Percentiles rank a stretch among this genome's conserved stretches.
These are phyloP conservation scores for Pelecanus crispus DNA, from an alignment of 2,113 vertebrate genomes.

Conservation along the genomic window DNA sequence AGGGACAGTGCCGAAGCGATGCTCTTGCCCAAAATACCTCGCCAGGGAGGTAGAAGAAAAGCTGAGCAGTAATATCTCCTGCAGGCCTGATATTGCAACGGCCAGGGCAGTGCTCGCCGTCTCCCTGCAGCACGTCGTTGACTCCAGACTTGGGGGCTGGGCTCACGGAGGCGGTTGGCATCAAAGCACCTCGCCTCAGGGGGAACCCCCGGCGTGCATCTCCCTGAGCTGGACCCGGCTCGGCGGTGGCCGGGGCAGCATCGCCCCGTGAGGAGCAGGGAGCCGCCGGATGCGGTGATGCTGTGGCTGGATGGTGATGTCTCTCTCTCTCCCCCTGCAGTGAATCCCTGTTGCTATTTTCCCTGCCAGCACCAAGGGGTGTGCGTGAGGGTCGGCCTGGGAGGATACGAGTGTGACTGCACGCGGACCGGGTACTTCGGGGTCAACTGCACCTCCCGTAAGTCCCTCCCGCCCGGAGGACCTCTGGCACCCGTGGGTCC, in stretches of 20 bases:
- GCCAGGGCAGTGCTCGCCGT: not conserved
- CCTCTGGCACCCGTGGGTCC: rapidly evolving
- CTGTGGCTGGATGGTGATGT: not conserved
- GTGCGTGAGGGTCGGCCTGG: slow-evolving; percentile 78
- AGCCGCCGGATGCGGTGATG: rapidly evolving
- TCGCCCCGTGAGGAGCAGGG: not conserved
- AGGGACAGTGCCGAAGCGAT: not conserved
- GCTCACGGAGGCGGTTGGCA: not conserved
- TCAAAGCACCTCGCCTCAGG: not conserved
- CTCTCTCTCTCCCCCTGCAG: slow-evolving; percentile 58
- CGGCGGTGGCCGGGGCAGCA: rapidly evolving
- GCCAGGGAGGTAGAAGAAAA: not conserved
- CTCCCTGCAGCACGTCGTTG: rapidly evolving
- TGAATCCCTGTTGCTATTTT: slow-evolving; percentile 92
- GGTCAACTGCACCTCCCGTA: slow-evolving; percentile 86
- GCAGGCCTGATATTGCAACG: not conserved
- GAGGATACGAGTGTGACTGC: slow-evolving; percentile 88
- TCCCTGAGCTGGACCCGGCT: rapidly evolving
- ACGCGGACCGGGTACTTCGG: slow-evolving; percentile 86
- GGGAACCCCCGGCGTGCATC: not conserved
- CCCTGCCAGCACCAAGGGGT: slow-evolving; percentile 89
- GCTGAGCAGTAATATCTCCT: not conserved
- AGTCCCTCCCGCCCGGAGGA: slow-evolving; percentile 39
- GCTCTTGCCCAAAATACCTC: not conserved
- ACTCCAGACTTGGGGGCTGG: not conserved